Base-by-base conservation (phyloP, 2,113 vertebrate genomes). In the Benitochromis conjunctus region DNA sequence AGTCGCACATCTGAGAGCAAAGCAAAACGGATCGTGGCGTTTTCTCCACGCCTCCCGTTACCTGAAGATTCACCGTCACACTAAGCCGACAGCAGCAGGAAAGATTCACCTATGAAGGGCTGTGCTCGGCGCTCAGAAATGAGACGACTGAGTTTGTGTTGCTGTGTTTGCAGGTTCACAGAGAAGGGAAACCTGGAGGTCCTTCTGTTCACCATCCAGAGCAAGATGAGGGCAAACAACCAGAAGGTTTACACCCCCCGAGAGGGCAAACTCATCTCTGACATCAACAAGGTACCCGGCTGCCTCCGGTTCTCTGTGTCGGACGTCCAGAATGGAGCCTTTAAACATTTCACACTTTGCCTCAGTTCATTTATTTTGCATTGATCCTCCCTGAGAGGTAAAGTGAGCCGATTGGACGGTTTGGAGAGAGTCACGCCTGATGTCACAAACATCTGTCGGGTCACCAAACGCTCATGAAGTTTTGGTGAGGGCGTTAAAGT, bases 171-270 rank as follows among this genome's bases (percentile, higher is more conserved):
- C 86, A 99, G 98, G 94, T 99, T 99, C 96, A 99, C 98, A 55
- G 98, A 99, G 90, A 99, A 99, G 91, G 98, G 99, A 64, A 99
- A 99, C 95, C 94, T 99, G 86, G 98, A 99, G 94, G 98, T 99
- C 46, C 96, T 99, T 38, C 97, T 99, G 78, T 99, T 99, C 93
- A 99, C 99, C 71, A 99, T 99, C 94, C 99, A 99, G 94, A 99
- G 98, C 92, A 99, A 99, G 94, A 99, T 99, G 98, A 97, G 99
- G 90, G 98, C 98, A 69, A 99, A 99, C 95, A 99, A 99, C 93
- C 99, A 99, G 96, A 99, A 99, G 88, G 99, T 99, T 1, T 99
- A 98, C 95, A 98, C 98, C 91, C 99, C 99, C 0, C 95, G 99
- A 58, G 99, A 99, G 84, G 99, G 99, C 46, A 99, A 99, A 84